These are phyloP conservation scores for Crotalus horridus DNA, from an alignment of 2,113 vertebrate species.

Conservation along the genomic window DNA sequence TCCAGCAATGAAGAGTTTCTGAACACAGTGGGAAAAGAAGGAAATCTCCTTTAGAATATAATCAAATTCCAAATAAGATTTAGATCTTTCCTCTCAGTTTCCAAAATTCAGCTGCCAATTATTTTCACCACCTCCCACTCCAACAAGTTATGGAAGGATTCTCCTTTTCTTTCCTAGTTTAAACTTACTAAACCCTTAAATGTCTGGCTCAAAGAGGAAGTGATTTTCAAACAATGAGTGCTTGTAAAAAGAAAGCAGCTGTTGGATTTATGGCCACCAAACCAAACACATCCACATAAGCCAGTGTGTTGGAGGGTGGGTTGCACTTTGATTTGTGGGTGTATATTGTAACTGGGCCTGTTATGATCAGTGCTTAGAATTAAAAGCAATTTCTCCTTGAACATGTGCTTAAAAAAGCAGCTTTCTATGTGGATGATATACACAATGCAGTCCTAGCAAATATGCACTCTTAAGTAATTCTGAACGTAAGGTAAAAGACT, in stretches of 20 bases:
- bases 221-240: constrained; percentile 27
- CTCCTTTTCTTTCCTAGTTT: not conserved
- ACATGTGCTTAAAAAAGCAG: not conserved
- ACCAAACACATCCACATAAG: not conserved
- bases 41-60: not conserved
- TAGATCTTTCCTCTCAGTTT: not conserved
- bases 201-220: constrained; percentile 21
- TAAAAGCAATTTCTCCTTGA: not conserved
- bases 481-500: not conserved
- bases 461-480: not conserved
- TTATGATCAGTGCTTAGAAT: not conserved
- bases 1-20: not conserved
- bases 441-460: not conserved
- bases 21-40: not conserved
- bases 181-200: constrained; percentile 6
- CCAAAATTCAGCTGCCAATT: not conserved
- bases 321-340: not conserved
- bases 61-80: not conserved
- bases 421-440: not conserved
- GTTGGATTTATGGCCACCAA: constrained; percentile 25
- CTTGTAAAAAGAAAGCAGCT: constrained; percentile 31
- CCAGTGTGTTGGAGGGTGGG: not conserved
- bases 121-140: not conserved
- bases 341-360: not conserved
- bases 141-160: not conserved